Evolutionary conservation across 1,140 invertebrate genomes (phyloP).

Genomic region (Cyclargus thomasi): DNA sequence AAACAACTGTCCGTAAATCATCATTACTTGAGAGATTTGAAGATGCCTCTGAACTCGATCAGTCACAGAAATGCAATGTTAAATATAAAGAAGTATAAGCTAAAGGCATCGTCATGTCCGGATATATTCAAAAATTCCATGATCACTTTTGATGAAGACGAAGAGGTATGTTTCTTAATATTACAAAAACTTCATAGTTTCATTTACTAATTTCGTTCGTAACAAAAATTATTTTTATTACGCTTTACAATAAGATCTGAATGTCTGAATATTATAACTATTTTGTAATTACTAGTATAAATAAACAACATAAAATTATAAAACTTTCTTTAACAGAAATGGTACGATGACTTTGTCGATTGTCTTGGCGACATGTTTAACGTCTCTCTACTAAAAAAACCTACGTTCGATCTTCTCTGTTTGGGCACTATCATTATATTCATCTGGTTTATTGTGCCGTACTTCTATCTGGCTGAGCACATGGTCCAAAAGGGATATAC

Average conservation of each 20-base stretch:
- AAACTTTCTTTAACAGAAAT: conserved; percentile 77
- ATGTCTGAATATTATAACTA: too few relatives aligned
- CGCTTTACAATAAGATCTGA: too few relatives aligned
- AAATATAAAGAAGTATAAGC: conserved; percentile 85
- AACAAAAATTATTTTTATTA: too few relatives aligned
- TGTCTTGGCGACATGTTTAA: conserved; percentile 85
- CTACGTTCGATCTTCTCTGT: conserved; percentile 87
- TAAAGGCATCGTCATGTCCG: conserved; percentile 91
- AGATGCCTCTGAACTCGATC: conserved; percentile 86
- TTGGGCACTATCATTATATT: conserved; percentile 90
- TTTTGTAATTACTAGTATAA: too few relatives aligned
- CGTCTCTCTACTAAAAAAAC: conserved; percentile 86
- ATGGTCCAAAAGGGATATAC: conserved; percentile 78
- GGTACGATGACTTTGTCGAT: conserved; percentile 83
- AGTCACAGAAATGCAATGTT: conserved; percentile 89
- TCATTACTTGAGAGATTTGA: conserved; percentile 84
- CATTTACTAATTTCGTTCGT: background rate
- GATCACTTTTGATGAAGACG: conserved; percentile 86
- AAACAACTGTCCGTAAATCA: conserved; percentile 79
- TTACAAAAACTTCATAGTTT: conserved; percentile 6
- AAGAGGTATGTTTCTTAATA: conserved; percentile 76
- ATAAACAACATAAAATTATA: too few relatives aligned
- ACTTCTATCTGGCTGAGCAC: conserved; percentile 90
- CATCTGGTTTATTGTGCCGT: conserved; percentile 93
- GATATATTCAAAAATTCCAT: conserved; percentile 94